Evolutionary conservation across 2,113 vertebrate species (phyloP), one percentile per base, ranked within the genome.

Genomic region (Motacilla alba): DNA sequence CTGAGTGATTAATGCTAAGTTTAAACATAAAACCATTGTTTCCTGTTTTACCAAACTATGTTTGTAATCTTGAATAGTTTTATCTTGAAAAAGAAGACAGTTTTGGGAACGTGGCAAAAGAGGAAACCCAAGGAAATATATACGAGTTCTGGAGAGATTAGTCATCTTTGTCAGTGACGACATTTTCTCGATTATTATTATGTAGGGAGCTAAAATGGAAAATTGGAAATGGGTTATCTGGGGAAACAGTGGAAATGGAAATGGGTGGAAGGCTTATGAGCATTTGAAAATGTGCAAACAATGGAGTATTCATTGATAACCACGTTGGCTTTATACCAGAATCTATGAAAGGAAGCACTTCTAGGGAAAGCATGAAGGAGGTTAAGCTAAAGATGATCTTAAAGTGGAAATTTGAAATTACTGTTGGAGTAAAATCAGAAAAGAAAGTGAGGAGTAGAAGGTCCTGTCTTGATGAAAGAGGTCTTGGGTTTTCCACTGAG

Each of bases 241-340:
- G 76, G 93, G 90, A 78, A 97, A 90, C 19, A 77, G 66, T 95
- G 81, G 89, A 81, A 87, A 92, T 96, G 89, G 94, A 95, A 96
- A 78, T 96, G 93, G 93, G 92, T 95, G 87, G 82, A 95, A 97
- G 35, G n/a, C 82, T 93, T 95, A 28, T 46, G 94, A 63, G n/a
- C 68, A 53, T 90, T 95, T 93, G 59, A 91, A 92, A 95, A 79
- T 81, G n/a, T 69, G 72, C 90, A 78, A 89, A 95, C 94, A 96
- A 95, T 96, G 83, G 68, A 81, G 75, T 66, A 93, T 96, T 96
- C 94, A 86, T 90, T 94, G 94, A 94, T 94, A 95, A 90, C 58
- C 50, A 67, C 83, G 30, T 69, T 0, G 0, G 35, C 83, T 93
- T 93, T 83, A 89, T 88, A 55, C 55, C 81, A 62, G 76, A 83